Evolutionary conservation across 2,113 vertebrate species (phyloP).

Genomic region (Crypturellus undulatus): DNA sequence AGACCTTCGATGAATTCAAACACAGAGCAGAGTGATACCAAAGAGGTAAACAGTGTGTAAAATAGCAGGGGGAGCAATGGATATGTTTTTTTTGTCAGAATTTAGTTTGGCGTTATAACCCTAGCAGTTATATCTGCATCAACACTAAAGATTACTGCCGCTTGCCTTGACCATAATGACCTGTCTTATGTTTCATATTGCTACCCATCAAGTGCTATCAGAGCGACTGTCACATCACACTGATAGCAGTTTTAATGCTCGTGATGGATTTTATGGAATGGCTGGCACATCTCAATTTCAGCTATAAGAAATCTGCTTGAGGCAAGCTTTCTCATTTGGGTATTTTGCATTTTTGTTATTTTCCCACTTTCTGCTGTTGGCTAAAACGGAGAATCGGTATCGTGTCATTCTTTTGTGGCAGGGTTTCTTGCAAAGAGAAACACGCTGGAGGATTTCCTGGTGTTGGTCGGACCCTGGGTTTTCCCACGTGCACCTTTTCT

Average conservation of each 20-base stretch:
- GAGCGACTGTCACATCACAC: neutral
- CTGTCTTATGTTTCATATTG: neutral
- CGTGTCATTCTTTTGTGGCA: neutral
- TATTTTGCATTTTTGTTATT: neutral
- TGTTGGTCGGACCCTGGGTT: neutral
- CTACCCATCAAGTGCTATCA: conserved; percentile 13
- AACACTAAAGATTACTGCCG: neutral
- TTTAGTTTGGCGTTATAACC: neutral
- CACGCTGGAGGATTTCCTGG: neutral
- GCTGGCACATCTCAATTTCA: conserved; percentile 4
- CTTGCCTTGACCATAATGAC: neutral
- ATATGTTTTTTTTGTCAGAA: neutral
- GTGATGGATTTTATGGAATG: neutral
- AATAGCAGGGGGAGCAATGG: neutral
- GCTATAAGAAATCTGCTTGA: neutral
- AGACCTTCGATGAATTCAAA: neutral
- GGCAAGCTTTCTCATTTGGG: neutral
- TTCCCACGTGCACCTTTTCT: neutral
- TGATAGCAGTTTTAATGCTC: neutral
- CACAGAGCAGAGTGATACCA: neutral
- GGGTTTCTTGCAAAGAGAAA: neutral
- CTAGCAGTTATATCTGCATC: neutral
- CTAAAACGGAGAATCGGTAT: neutral
- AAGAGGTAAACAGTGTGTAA: neutral
- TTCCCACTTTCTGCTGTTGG: neutral